These are phyloP conservation scores for Pegoplata infirma DNA, from an alignment of 2,888 invertebrate species.

Conservation along the genomic window DNA sequence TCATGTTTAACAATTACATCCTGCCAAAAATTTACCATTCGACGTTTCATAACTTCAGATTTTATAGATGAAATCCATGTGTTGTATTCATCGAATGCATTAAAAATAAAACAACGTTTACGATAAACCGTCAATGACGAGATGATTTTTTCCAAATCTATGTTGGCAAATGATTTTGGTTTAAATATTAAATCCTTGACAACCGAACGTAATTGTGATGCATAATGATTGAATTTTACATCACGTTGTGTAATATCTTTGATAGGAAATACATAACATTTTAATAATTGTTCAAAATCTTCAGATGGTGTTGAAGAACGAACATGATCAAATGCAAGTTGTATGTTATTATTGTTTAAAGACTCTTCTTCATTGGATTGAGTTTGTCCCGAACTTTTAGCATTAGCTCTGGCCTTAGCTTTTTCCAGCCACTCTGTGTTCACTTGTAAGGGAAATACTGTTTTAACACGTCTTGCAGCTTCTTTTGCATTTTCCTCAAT, in stretches of 20 bases:
- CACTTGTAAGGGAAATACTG: constrained; percentile 79
- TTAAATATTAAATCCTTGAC: constrained; percentile 65
- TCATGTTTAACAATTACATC: constrained; percentile 69
- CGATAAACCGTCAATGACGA: constrained; percentile 71
- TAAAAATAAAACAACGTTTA: constrained; percentile 69
- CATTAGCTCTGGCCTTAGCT: constrained; percentile 45
- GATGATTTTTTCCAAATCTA: constrained; percentile 69
- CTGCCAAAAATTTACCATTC: constrained; percentile 72
- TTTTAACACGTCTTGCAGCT: constrained; percentile 79
- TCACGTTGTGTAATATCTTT: constrained; percentile 68
- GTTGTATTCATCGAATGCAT: constrained; percentile 72
- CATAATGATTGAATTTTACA: constrained; percentile 69
- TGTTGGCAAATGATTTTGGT: constrained; percentile 46
- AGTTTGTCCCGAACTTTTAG: constrained; percentile 22
- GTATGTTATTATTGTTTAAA: not conserved
- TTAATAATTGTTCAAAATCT: constrained; percentile 80
- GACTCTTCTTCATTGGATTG: constrained; percentile 5
- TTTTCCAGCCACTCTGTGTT: constrained; percentile 60
- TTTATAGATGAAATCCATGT: constrained; percentile 72
- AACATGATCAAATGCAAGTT: constrained; percentile 75
- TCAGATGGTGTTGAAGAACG: constrained; percentile 82
- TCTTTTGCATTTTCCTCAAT: constrained; percentile 79
- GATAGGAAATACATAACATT: constrained; percentile 72
- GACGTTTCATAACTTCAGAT: constrained; percentile 60
- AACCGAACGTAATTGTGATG: constrained; percentile 72